Base-by-base conservation (phyloP, 2,888 invertebrate species). In the Ectropis crepuscularia region DNA sequence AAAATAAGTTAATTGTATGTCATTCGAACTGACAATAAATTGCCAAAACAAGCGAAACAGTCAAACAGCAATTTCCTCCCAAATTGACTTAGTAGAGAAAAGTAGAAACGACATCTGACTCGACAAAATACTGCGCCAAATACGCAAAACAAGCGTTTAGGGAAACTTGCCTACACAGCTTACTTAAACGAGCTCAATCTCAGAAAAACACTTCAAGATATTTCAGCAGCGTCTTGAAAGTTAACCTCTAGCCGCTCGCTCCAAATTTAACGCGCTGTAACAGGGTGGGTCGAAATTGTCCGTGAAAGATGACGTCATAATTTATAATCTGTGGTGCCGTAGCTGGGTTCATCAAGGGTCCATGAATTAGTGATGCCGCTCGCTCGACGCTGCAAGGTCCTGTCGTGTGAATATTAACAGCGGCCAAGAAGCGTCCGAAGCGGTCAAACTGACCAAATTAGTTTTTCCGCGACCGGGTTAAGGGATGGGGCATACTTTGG, bases 331-430 rank as follows among this genome's bases (percentile, higher is more conserved):
- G 68, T 70, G 67, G 73, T 70, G 74, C 74, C 72, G 77, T 65
- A 76, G 77, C 65, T 54, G 61, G 64, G 73, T 77, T 79, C 76
- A 77, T 81, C 75, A 76, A 76, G 74, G 70, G 61, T 58, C 43
- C 54, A 60, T 81, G 82, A 80, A 81, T 80, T 79, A 80, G 74
- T 80, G 73, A 80, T 78, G 74, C 53, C 53, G 55, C 58, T 61
- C 63, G 58, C 55, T 57, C 47, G 55, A 59, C 58, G 54, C 63
- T 36, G 57, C 62, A 57, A 57, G 61, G 68, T 55, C 62, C 67
- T 74, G 78, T 73, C 77, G 63, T 69, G 68, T 74, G 77, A 77
- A 78, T 73, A 70, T 55, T 60, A 67, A 66, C 53, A 55, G 54
- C 37, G 57, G 51, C 68, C 63, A 67, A 65, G 58, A 46, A 55